Base-by-base conservation (phyloP, 2,113 vertebrate genomes). In the Psilopsiagon aymara region DNA sequence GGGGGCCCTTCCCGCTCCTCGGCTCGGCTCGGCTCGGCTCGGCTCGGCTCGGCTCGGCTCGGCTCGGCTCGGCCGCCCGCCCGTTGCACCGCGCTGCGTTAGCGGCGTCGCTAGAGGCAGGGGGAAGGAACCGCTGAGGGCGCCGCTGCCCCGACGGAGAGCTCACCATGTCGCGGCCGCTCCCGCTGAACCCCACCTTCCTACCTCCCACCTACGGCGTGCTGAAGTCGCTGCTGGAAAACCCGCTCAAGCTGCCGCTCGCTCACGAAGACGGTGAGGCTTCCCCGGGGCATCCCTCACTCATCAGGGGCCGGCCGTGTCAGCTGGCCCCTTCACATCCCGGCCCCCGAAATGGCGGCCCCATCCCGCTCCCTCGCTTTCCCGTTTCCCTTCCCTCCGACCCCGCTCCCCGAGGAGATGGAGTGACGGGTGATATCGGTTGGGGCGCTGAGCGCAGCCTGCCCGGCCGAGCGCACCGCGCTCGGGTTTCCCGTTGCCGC, bases 191-290 rank as follows among this genome's bases (percentile, higher is more conserved):
- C 92, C 97, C 99, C 95, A 97, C 98, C 97, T 99, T 99, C 97
- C 98, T 99, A 95, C 99, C 99, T 96, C 99, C 99, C 96, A 99
- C 99, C 57, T 99, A 99, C 95, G 99, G 99, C 85, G 99, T 99
- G 59, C 98, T 99, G 83, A 99, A 99, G 95, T 99, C 99, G 60
- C 98, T 99, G 93, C 98, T 99, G 98, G 99, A 99, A 92, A 99
- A 99, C 85, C 99, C 99, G 19, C 98, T 99, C 87, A 99, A 99
- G 97, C 98, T 99, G 95, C 99, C 99, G 51, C 99, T 99, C 89
- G 98, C 99, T 59, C 99, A 99, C 31, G 99, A 99, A 82, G 99
- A 99, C 97, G 99, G 99, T 99, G 98, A 98, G 97, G 79, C 69
- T 92, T 74, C 66, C 79, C 46, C 25, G 69, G 49, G 49, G 53